A percentile compares a stretch with the other conserved stretches of the same genome.
These are phyloP conservation scores for Narcine bancroftii DNA, from an alignment of 2,113 vertebrate genomes.

Conservation along the genomic window DNA sequence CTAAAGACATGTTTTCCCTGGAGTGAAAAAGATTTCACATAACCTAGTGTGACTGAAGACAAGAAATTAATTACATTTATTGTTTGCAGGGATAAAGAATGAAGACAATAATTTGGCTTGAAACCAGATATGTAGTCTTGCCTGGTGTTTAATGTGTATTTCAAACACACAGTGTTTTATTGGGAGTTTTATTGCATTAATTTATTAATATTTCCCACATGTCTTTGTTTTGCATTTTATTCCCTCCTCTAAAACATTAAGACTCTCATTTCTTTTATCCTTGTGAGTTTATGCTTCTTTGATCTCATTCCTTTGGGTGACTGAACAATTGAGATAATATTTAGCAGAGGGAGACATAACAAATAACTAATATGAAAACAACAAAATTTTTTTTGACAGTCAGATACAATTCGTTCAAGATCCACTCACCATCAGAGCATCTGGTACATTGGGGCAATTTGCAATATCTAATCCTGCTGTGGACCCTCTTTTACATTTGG, in stretches of 20 bases:
- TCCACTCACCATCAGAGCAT: background rate
- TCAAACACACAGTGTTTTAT: background rate
- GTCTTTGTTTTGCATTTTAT: background rate
- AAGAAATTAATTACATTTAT: slow-evolving; percentile 26
- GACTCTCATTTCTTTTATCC: background rate
- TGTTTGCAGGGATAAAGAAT: slow-evolving; percentile 10
- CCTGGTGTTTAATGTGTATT: background rate
- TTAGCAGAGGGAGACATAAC: background rate
- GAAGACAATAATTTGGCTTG: background rate
- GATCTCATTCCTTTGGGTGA: background rate
- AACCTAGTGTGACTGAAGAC: background rate
- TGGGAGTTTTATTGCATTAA: background rate
- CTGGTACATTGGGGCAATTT: background rate
- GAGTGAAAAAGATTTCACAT: background rate
- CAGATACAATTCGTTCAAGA: no score
- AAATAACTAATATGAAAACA: background rate
- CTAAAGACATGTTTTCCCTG: background rate
- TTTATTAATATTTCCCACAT: background rate
- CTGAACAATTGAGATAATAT: background rate
- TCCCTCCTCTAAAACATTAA: background rate
- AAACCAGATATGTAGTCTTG: background rate
- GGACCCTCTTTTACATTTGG: background rate
- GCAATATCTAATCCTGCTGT: background rate
- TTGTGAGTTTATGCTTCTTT: background rate
- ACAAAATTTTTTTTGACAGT: background rate